Conservation (phyloP, 2,797 vertebrate species). For the Zalophus californianus region DNA sequence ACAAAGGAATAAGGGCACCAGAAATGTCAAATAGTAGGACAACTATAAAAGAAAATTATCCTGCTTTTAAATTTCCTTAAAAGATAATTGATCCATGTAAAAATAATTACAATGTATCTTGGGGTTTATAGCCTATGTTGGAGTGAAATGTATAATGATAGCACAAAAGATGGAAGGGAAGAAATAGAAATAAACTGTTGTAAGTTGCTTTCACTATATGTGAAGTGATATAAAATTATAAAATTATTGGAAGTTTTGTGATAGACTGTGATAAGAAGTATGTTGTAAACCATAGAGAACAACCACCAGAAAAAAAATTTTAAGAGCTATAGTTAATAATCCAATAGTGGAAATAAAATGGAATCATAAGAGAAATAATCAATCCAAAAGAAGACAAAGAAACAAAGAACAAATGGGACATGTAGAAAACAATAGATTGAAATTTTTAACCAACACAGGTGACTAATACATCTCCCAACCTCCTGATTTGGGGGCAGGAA, state of each 20-base stretch:
- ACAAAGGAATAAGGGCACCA: neutral
- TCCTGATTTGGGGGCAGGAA: neutral
- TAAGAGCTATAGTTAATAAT: neutral
- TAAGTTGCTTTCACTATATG: neutral
- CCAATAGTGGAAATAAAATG: neutral
- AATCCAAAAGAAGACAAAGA: neutral
- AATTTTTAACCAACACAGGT: neutral
- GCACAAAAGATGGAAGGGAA: neutral
- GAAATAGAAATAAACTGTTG: neutral
- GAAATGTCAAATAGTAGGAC: neutral
- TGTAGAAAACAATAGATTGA: neutral
- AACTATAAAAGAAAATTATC: neutral
- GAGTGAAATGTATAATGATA: neutral
- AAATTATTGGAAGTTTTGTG: neutral
- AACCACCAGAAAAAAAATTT: neutral
- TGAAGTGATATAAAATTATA: neutral
- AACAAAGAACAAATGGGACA: neutral
- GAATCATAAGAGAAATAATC: neutral
- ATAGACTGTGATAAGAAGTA: neutral
- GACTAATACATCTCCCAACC: neutral
- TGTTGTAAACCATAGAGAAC: neutral
- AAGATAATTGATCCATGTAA: neutral
- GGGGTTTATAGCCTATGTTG: neutral
- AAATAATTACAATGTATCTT: neutral
- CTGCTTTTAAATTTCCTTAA: slow-evolving; percentile 13